phyloP scores from a whole-genome alignment of 2,888 invertebrate species.

The Orthosia gothica region DNA sequence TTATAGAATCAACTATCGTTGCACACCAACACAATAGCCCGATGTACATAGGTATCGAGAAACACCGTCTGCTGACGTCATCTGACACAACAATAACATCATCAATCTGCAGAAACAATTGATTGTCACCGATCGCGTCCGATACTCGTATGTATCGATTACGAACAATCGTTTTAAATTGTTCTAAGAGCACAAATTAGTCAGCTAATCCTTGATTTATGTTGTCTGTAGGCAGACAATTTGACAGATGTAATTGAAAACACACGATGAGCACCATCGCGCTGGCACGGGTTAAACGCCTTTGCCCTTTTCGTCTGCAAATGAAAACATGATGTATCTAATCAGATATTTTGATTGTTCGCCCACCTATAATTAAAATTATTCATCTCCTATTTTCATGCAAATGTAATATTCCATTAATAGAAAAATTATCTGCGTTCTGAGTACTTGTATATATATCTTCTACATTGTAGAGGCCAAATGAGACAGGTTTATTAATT shows the following conservation, averaged over 20 bases:
- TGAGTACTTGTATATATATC: conserved; percentile 17
- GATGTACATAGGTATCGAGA: conserved; percentile 56
- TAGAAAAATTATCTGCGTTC: conserved; percentile 11
- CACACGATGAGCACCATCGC: conserved; percentile 36
- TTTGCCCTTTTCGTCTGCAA: conserved; percentile 37
- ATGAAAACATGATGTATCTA: conserved; percentile 54
- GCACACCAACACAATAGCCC: conserved; percentile 47
- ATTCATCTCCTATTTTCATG: conserved; percentile 32
- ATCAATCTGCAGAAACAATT: conserved; percentile 67
- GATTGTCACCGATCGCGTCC: conserved; percentile 67
- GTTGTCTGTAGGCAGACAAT: conserved; percentile 58
- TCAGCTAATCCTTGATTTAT: conserved; percentile 61
- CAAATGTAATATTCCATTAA: conserved; percentile 24
- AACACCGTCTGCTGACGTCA: conserved; percentile 59
- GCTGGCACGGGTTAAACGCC: conserved; percentile 24
- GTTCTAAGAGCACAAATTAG: conserved; percentile 64
- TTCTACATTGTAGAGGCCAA: conserved; percentile 39
- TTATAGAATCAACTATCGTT: conserved; percentile 42
- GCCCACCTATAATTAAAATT: conserved; percentile 50
- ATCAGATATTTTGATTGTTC: conserved; percentile 59
- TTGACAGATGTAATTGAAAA: conserved; percentile 66
- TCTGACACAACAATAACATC: conserved; percentile 58
- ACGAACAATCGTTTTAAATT: conserved; percentile 61
- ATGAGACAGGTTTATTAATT: conserved; percentile 50
- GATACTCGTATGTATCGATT: conserved; percentile 65